A percentile compares a stretch with the other conserved stretches of the same genome.
Conservation (phyloP, 2,113 vertebrate species). For the Chaenogobius annularis region DNA sequence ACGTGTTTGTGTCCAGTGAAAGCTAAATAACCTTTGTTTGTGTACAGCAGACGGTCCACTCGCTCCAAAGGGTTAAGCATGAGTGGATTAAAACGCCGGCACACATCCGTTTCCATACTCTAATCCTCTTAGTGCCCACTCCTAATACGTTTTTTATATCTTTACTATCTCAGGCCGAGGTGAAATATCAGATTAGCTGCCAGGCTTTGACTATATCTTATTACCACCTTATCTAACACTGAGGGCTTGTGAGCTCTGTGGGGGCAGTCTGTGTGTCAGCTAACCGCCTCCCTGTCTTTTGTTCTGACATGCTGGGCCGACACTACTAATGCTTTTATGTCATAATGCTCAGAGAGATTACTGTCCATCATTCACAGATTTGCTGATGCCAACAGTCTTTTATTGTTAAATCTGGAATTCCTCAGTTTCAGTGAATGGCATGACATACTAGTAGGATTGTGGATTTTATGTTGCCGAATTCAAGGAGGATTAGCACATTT, state of each 20-base stretch:
- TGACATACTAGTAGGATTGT: slow-evolving; percentile 14
- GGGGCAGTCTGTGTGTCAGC: slow-evolving; percentile 13
- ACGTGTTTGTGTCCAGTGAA: slow-evolving; percentile 37
- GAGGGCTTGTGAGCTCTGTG: slow-evolving; percentile 35
- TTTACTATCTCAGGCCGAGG: slow-evolving; percentile 76
- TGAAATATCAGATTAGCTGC: slow-evolving; percentile 83
- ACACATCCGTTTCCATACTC: slow-evolving; percentile 79
- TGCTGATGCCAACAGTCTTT: slow-evolving; percentile 32
- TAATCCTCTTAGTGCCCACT: slow-evolving; percentile 82
- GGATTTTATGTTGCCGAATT: not conserved
- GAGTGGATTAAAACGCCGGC: slow-evolving; percentile 77
- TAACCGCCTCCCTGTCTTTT: slow-evolving; percentile 19
- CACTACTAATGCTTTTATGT: slow-evolving; percentile 24
- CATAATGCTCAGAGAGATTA: slow-evolving; percentile 33
- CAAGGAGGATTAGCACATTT: not conserved
- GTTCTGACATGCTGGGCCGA: slow-evolving; percentile 30
- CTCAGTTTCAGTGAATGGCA: slow-evolving; percentile 9
- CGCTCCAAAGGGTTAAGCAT: slow-evolving; percentile 75
- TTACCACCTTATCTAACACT: slow-evolving; percentile 78
- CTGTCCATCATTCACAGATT: slow-evolving; percentile 43
- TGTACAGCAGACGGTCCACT: slow-evolving; percentile 56
- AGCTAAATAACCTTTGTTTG: slow-evolving; percentile 69
- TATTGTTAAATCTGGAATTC: slow-evolving; percentile 25
- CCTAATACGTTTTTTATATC: slow-evolving; percentile 80
- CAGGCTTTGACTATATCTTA: slow-evolving; percentile 80